Percentiles rank a stretch among this genome's conserved stretches.
Evolutionary conservation across 2,888 invertebrate species (phyloP).

Genomic region (Amblyjoppa proteus): DNA sequence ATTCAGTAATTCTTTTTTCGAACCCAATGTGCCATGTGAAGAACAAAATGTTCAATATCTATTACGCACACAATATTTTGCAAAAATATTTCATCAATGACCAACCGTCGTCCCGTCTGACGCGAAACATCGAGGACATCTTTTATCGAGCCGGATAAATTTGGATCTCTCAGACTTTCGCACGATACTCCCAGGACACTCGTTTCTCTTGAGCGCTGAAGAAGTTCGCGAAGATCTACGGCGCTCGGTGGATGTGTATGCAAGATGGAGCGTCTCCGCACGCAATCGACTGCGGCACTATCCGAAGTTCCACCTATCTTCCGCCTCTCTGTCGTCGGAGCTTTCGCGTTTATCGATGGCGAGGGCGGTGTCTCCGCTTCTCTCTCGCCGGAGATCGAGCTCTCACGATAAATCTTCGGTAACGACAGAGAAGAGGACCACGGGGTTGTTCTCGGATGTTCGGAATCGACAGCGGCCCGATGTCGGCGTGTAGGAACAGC

Average conservation of each 20-base stretch:
- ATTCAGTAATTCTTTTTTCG: too few species aligned
- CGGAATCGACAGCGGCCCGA: conserved; percentile 50
- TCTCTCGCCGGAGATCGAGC: conserved; percentile 52
- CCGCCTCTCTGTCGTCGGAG: conserved; percentile 14
- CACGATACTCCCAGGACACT: neutral
- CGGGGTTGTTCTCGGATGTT: conserved; percentile 44
- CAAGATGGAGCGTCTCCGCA: conserved; percentile 19
- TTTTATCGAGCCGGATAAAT: neutral
- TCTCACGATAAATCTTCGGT: conserved; percentile 65
- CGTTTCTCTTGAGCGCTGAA: neutral
- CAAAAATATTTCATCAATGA: neutral
- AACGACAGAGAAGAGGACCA: conserved; percentile 16
- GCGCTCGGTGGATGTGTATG: conserved; percentile 21
- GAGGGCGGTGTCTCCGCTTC: conserved; percentile 49
- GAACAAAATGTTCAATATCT: too few species aligned
- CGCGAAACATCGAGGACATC: neutral
- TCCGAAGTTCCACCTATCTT: conserved; percentile 30
- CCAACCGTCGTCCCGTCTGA: neutral
- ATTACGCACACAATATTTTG: too few species aligned
- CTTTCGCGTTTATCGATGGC: conserved; percentile 54
- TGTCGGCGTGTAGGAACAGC: neutral
- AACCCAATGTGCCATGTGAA: too few species aligned
- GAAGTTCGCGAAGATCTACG: conserved; percentile 25
- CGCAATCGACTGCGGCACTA: conserved; percentile 8
- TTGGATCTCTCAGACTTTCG: neutral